Percentiles rank a stretch among this genome's conserved stretches.
These are phyloP conservation scores for Nothocercus julius DNA, from an alignment of 2,113 vertebrate species.

Conservation along the genomic window DNA sequence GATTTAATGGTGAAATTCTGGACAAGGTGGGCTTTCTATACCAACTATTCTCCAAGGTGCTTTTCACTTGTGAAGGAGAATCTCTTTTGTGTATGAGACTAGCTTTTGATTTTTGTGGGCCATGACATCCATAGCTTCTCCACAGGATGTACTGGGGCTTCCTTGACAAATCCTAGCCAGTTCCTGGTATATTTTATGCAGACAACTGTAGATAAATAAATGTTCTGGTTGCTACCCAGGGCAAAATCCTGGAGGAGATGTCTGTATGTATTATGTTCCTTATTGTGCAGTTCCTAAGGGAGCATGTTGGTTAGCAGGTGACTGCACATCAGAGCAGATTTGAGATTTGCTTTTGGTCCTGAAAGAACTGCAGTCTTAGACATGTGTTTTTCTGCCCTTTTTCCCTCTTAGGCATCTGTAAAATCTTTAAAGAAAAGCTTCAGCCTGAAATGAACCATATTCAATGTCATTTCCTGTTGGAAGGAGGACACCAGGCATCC, in stretches of 20 bases:
- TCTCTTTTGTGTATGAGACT: not conserved
- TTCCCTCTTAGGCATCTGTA: not conserved
- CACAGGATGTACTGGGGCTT: not conserved
- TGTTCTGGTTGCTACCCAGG: not conserved
- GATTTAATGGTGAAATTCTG: not conserved
- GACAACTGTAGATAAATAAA: not conserved
- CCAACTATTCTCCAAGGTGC: not conserved
- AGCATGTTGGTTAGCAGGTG: not conserved
- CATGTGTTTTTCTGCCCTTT: not conserved
- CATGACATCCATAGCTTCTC: accelerated
- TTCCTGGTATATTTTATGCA: accelerated
- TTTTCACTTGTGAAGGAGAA: not conserved
- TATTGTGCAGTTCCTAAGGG: not conserved
- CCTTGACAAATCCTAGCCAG: not conserved
- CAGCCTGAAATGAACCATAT: not conserved
- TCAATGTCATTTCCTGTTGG: not conserved
- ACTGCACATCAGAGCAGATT: not conserved
- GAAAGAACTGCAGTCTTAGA: not conserved
- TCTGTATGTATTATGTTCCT: not conserved
- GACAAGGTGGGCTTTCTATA: not conserved
- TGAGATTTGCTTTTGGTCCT: not conserved
- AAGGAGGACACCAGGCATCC: not conserved
- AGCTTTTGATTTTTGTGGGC: not conserved
- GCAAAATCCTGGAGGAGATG: not conserved
- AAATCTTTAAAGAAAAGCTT: not conserved